Base-by-base conservation (phyloP, 2,888 invertebrate genomes). In the Andrena trimmerana region DNA sequence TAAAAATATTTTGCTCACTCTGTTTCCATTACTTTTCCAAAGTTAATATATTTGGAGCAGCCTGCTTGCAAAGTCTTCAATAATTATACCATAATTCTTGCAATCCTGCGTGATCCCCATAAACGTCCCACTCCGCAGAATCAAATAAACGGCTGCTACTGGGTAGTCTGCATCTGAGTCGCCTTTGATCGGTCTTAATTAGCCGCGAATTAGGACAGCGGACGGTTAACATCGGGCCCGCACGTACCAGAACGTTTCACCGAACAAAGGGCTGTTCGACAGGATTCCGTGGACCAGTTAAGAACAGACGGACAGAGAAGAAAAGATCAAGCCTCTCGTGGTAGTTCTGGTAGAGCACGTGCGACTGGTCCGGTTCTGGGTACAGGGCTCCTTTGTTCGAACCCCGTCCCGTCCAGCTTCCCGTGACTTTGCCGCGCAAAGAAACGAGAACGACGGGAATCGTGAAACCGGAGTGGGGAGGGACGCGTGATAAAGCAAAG, bases 141-240 rank as follows among this genome's bases (percentile, higher is more conserved):
- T 42, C 42, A 13, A 42, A 42, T 42, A 27, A 27, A 73, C 68
- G 57, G 16, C 20, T 20, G 16, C 8, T 13, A 57, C 31, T 20
- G 20, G 36, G 20, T 24, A 42, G 33, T 2, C 16, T 6, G 20
- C 72, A 36, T 13, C 33, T 1, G 42, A 16, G 33, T 13, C 29
- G 52, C 24, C 83, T 80, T 78, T 86, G 71, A 81, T 86, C 75
- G 60, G 33, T 65, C 62, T 75, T 78, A 79, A 86, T 86, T 84
- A 79, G 65, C 54, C 65, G 54, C 59, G 10, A 86, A 73, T 71
- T 77, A 71, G 81, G 60, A 33, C 72, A 36, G 16, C n/a, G 57
- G 20, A 5, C 42, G 57, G 27, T 65, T 86, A 16, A 16, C 74
- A 59, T 42, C 62, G 57, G 10, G 1, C n/a, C 10, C 2, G 6